Conservation (phyloP, 2,888 invertebrate genomes). For the Temnothorax unifasciatus region DNA sequence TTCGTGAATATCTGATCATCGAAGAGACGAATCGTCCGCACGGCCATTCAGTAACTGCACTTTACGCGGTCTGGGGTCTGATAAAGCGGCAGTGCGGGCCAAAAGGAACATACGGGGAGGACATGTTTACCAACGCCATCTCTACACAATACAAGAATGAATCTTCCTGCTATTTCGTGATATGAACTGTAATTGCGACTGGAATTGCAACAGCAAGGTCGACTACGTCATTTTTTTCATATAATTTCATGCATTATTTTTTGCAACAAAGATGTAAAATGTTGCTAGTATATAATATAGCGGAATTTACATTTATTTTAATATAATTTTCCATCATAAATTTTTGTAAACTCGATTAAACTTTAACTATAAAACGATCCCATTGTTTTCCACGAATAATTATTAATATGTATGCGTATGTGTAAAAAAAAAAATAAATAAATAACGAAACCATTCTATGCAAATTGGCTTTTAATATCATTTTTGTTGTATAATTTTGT, state of each 20-base stretch:
- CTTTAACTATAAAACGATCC: neutral
- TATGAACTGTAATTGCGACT: slow-evolving; percentile 16
- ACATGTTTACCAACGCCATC: slow-evolving; percentile 35
- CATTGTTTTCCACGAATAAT: neutral
- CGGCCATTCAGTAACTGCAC: slow-evolving; percentile 66
- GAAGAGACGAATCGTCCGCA: slow-evolving; percentile 61
- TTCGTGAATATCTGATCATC: slow-evolving; percentile 79
- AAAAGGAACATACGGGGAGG: slow-evolving; percentile 45
- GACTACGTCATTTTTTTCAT: neutral
- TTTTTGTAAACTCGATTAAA: neutral
- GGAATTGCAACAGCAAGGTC: neutral
- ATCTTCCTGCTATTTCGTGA: slow-evolving; percentile 28
- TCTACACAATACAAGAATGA: slow-evolving; percentile 29
- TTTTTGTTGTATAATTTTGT: neutral
- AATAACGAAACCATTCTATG: neutral
- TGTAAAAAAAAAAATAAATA: neutral
- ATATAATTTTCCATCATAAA: neutral
- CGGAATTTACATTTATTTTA: neutral
- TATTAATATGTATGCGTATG: neutral
- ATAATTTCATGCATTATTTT: neutral
- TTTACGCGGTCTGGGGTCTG: slow-evolving; percentile 63
- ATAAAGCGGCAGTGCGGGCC: slow-evolving; percentile 62
- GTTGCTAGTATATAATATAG: neutral
- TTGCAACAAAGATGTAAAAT: neutral
- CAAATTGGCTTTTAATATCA: neutral